A percentile compares a stretch with the other conserved stretches of the same genome.
These are phyloP conservation scores for Pituophis catenifer DNA, from an alignment of 2,113 vertebrate genomes.

Conservation along the genomic window DNA sequence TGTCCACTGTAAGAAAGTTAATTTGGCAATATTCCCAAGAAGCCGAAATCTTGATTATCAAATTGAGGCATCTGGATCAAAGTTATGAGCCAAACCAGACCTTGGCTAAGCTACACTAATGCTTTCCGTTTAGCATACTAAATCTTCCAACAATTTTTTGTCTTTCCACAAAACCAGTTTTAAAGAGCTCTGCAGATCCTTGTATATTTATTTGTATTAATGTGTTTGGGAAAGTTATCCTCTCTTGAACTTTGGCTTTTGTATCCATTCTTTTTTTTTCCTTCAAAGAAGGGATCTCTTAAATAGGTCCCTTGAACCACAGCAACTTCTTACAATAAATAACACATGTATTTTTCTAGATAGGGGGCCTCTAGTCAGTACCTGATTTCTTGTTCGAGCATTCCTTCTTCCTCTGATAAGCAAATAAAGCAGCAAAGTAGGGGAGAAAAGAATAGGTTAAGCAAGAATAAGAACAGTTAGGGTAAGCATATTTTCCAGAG, in stretches of 20 bases:
- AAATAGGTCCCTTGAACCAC: neutral
- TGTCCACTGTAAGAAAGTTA: constrained; percentile 32
- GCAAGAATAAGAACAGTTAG: constrained; percentile 86
- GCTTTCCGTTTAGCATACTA: constrained; percentile 14
- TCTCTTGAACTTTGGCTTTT: neutral
- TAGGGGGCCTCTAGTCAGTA: constrained; percentile 74
- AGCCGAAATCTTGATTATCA: constrained; percentile 35
- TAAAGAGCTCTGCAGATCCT: neutral
- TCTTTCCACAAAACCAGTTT: constrained; percentile 1
- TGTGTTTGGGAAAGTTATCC: neutral
- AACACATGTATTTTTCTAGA: neutral
- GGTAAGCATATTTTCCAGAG: constrained; percentile 73
- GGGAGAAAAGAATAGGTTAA: constrained; percentile 82
- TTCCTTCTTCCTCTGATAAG: constrained; percentile 98
- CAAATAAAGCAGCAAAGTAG: constrained; percentile 82
- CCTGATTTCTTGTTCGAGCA: constrained; percentile 94
- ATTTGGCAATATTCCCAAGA: constrained; percentile 33
- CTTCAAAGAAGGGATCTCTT: neutral
- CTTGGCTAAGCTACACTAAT: neutral
- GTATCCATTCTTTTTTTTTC: neutral
- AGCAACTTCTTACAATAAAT: neutral
- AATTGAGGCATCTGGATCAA: neutral
- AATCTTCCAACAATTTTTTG: neutral
- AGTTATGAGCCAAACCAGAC: constrained; percentile 1
- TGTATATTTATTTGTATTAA: neutral